Percentiles rank a stretch among this genome's conserved stretches.
Evolutionary conservation across 1,140 invertebrate species (phyloP).

Genomic region (Teleopsis dalmanni): DNA sequence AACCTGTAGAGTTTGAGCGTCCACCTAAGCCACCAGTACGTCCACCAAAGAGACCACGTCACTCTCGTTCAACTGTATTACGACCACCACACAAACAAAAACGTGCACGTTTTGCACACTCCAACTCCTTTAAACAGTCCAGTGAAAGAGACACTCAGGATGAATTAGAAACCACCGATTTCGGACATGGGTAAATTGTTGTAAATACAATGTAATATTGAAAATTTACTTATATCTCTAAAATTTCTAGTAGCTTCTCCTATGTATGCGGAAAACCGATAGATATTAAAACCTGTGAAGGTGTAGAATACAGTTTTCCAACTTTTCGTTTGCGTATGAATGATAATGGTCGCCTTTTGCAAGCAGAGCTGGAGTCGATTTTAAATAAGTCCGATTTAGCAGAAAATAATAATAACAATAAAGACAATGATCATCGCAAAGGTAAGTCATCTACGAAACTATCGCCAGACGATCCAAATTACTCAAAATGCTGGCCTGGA

Average conservation of each 20-base stretch:
- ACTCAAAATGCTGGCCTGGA: slow-evolving; percentile 59
- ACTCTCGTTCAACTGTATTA: slow-evolving; percentile 29
- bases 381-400: slow-evolving; percentile 2
- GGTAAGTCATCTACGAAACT: slow-evolving; percentile 15
- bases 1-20: slow-evolving; percentile 39
- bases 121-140: not conserved
- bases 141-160: not conserved
- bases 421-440: no score
- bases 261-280: slow-evolving; percentile 31
- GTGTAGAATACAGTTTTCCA: slow-evolving; percentile 39
- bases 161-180: not conserved
- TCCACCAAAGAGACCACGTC: slow-evolving; percentile 35
- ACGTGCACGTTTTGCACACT: slow-evolving; percentile 27
- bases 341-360: slow-evolving; percentile 24
- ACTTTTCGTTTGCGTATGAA: slow-evolving; percentile 38
- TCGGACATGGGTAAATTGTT: not conserved
- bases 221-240: not conserved
- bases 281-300: slow-evolving; percentile 34
- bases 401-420: not conserved
- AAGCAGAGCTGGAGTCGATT: slow-evolving; percentile 27
- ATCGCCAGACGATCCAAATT: slow-evolving; percentile 34
- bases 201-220: not conserved
- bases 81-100: slow-evolving; percentile 32
- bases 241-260: slow-evolving; percentile 17
- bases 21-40: slow-evolving; percentile 36